Conservation (phyloP, 2,113 vertebrate species). For the Microcebus jonahi region DNA sequence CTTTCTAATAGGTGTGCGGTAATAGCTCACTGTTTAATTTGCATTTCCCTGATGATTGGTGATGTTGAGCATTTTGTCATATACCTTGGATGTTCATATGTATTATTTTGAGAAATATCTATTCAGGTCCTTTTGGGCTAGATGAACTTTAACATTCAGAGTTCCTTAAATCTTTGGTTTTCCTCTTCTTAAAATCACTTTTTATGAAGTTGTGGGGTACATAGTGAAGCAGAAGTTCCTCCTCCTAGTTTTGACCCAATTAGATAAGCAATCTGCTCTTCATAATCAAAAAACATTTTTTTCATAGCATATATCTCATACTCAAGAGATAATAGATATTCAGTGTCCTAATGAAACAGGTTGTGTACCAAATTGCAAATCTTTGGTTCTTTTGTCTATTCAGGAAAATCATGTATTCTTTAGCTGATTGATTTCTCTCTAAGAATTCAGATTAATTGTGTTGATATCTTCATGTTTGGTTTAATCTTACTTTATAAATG, state of each 20-base stretch:
- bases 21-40: background rate
- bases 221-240: background rate
- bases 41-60: background rate
- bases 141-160: background rate
- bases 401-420: background rate
- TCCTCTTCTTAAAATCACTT: conserved; percentile 10
- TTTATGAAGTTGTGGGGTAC: background rate
- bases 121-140: background rate
- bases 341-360: background rate
- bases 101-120: background rate
- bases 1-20: background rate
- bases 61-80: background rate
- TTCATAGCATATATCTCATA: background rate
- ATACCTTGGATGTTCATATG: background rate
- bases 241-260: background rate
- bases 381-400: background rate
- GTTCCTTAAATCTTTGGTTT: background rate
- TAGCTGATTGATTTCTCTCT: background rate
- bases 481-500: background rate
- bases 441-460: background rate
- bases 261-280: background rate
- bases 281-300: background rate
- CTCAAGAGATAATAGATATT: conserved; percentile 20
- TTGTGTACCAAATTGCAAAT: background rate
- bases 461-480: background rate